These are phyloP conservation scores for Hipposideros armiger DNA, from an alignment of 2,113 vertebrate species.

Conservation along the genomic window DNA sequence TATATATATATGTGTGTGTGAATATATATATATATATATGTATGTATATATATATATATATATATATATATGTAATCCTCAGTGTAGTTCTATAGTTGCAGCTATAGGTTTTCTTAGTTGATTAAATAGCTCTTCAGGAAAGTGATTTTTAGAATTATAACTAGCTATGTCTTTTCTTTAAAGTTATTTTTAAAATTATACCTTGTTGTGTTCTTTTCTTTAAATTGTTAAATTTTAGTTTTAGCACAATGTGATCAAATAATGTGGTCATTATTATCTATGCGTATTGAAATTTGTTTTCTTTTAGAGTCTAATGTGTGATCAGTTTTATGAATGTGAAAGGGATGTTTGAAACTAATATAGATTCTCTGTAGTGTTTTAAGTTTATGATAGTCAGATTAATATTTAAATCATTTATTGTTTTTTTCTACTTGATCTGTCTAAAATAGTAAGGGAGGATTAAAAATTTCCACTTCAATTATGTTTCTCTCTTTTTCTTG, in stretches of 20 bases:
- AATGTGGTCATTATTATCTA: not conserved
- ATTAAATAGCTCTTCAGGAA: constrained; percentile 21
- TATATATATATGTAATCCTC: not conserved
- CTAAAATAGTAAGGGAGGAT: not conserved
- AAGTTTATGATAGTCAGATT: constrained; percentile 2
- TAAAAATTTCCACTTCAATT: constrained; percentile 58
- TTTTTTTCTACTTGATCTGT: constrained; percentile 37
- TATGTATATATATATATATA: too few species aligned
- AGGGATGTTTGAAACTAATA: constrained; percentile 2
- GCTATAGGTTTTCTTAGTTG: not conserved
- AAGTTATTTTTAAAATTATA: constrained; percentile 14
- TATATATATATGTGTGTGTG: too few species aligned
- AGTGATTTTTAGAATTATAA: constrained; percentile 10
- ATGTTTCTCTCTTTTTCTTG: constrained; percentile 58
- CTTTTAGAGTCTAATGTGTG: constrained; percentile 52
- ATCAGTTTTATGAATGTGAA: constrained; percentile 36
- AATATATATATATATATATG: not conserved
- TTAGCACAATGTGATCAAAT: constrained; percentile 23
- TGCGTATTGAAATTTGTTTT: constrained; percentile 16
- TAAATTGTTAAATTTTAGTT: constrained; percentile 44
- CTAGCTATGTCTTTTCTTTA: constrained; percentile 1
- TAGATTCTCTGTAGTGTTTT: constrained; percentile 20
- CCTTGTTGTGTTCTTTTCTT: not conserved
- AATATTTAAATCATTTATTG: constrained; percentile 50
- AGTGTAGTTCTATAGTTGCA: not conserved